These are phyloP conservation scores for Drosophila anceps DNA, from an alignment of 2,888 invertebrate species.

Conservation along the genomic window DNA sequence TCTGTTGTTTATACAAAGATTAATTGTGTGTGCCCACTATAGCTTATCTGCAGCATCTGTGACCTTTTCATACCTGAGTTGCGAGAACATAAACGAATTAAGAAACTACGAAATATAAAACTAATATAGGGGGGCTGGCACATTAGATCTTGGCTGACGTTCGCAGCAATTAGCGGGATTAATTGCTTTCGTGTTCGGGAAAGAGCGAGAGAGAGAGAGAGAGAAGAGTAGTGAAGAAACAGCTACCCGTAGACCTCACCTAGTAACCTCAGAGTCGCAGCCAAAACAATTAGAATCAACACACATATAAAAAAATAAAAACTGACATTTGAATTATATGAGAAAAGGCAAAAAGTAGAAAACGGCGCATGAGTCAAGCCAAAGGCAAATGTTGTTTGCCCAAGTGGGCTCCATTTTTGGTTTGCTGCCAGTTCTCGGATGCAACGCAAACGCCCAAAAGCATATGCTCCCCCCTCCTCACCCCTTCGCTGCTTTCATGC, in stretches of 20 bases:
- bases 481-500: background rate
- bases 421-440: constrained; percentile 58
- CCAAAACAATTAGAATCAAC: constrained; percentile 75
- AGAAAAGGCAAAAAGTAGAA: constrained; percentile 17
- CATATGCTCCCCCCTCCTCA: background rate
- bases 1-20: background rate
- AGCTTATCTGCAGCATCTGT: constrained; percentile 22
- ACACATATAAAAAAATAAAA: no score
- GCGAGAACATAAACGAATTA: constrained; percentile 17
- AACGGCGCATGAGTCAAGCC: constrained; percentile 46
- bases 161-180: constrained; percentile 61
- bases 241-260: constrained; percentile 55
- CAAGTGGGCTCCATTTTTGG: constrained; percentile 56
- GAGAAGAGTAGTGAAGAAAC: background rate
- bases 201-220: background rate
- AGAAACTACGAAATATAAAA: constrained; percentile 16
- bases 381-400: constrained; percentile 20
- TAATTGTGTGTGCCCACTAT: constrained; percentile 1
- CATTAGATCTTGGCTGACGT: constrained; percentile 56
- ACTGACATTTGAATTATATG: constrained; percentile 69
- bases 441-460: constrained; percentile 55
- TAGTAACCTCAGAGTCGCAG: constrained; percentile 59
- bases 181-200: constrained; percentile 59
- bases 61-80: constrained; percentile 43
- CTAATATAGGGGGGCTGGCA: constrained; percentile 53